Evolutionary conservation across 2,113 vertebrate species (phyloP).

Genomic region (Ophiodon elongatus): DNA sequence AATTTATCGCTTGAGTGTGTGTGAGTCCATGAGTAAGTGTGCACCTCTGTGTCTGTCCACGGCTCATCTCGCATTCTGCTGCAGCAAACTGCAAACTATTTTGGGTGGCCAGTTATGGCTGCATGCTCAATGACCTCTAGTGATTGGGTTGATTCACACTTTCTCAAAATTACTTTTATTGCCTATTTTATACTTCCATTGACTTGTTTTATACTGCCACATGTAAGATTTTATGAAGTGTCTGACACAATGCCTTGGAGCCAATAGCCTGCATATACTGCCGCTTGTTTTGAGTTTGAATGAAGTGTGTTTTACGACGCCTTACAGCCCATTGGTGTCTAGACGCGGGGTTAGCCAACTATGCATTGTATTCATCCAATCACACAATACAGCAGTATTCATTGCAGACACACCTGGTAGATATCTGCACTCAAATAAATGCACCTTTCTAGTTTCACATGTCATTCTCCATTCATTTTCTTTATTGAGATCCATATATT

Average conservation of each 20-base stretch:
- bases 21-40: background rate
- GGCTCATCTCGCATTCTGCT: background rate
- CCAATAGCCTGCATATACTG: background rate
- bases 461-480: background rate
- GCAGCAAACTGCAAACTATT: background rate
- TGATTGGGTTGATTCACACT: background rate
- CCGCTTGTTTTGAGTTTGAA: background rate
- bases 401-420: background rate
- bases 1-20: background rate
- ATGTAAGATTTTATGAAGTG: background rate
- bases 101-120: background rate
- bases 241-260: background rate
- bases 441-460: background rate
- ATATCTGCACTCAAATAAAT: background rate
- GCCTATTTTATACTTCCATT: background rate
- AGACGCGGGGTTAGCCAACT: background rate
- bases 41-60: background rate
- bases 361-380: background rate
- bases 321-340: background rate
- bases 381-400: background rate
- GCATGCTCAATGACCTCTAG: background rate
- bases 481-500: background rate
- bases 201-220: background rate
- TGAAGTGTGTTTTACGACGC: background rate
- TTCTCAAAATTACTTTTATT: background rate